Base-by-base conservation (phyloP, 1,140 invertebrate species). In the Himalopsyche phryganea region DNA sequence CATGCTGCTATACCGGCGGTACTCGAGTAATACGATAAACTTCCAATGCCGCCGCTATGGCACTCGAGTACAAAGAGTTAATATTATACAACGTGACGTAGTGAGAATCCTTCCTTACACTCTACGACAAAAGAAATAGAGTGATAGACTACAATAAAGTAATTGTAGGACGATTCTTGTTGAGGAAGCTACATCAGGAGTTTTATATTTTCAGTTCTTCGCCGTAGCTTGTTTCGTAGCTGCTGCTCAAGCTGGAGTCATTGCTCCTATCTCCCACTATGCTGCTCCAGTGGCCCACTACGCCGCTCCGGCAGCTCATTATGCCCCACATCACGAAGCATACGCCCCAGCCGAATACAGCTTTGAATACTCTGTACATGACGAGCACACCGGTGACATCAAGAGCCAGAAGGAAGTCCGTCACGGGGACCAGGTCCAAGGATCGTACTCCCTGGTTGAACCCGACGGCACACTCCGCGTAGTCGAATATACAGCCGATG, bases 401-500 rank as follows among this genome's bases (percentile, higher is more conserved):
- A 81, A 82, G 65, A 74, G 71, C 60, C 80, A 81, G 57, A 67
- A 76, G 36, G 80, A 82, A 66, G 70, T 73, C n/a, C 67, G 77
- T 11, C 72, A 79, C 60, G 80, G 78, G 0, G 78, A 81, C 63
- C 63, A 66, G 49, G 75, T 77, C 6, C 68, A 79, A 61, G 76
- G 82, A 35, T 69, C 74, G 32, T 85, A 84, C 70, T 81, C 79
- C 44, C 69, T 84, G 14, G 69, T 83, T 47, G 81, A 84, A 65
- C 77, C 83, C 11, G 83, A 89, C 67, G 86, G 86, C 36, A 85
- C 81, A 61, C 76, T 81, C 65, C 80, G 87, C 57, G 84, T 84
- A 61, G 87, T 88, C 44, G 82, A 86, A 35, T 90, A 89, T 73
- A 86, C 84, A 28, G 85, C 86, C 51, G 86, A 88, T 66, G 80